A percentile compares a stretch with the other conserved stretches of the same genome.
Conservation (phyloP, 2,888 invertebrate genomes). For the Elegia similella region DNA sequence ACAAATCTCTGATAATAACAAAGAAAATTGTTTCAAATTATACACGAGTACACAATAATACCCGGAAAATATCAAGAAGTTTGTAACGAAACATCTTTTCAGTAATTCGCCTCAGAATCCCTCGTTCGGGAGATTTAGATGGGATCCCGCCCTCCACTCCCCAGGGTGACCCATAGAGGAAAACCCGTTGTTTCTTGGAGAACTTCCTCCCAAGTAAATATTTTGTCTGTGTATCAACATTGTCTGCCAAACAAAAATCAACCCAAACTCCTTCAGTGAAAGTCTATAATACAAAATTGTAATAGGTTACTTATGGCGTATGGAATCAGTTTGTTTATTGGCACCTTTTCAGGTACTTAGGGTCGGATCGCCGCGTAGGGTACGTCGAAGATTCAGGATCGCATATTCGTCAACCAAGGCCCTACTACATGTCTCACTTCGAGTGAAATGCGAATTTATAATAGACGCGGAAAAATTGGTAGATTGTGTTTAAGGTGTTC, state of each 20-base stretch:
- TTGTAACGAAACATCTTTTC: slow-evolving; percentile 60
- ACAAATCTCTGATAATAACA: not conserved
- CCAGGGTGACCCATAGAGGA: slow-evolving; percentile 68
- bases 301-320: slow-evolving; percentile 36
- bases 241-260: slow-evolving; percentile 21
- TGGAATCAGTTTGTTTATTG: slow-evolving; percentile 53
- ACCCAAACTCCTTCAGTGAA: slow-evolving; percentile 26
- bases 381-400: slow-evolving; percentile 51
- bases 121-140: slow-evolving; percentile 72
- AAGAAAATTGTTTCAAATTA: slow-evolving; percentile 27
- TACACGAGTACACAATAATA: slow-evolving; percentile 32
- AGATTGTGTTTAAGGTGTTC: too few species aligned
- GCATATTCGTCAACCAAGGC: slow-evolving; percentile 55
- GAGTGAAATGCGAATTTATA: not conserved
- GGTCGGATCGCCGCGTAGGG: slow-evolving; percentile 61
- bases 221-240: slow-evolving; percentile 35
- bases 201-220: slow-evolving; percentile 45
- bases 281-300: slow-evolving; percentile 27
- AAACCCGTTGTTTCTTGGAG: slow-evolving; percentile 74
- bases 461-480: too few species aligned
- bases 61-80: slow-evolving; percentile 44
- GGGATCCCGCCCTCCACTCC: slow-evolving; percentile 62
- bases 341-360: slow-evolving; percentile 78
- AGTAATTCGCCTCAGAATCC: slow-evolving; percentile 69
- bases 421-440: slow-evolving; percentile 38